A percentile compares a stretch with the other conserved stretches of the same genome.
phyloP scores from a whole-genome alignment of 1,140 invertebrate species.

The Saccostrea cuccullata region DNA sequence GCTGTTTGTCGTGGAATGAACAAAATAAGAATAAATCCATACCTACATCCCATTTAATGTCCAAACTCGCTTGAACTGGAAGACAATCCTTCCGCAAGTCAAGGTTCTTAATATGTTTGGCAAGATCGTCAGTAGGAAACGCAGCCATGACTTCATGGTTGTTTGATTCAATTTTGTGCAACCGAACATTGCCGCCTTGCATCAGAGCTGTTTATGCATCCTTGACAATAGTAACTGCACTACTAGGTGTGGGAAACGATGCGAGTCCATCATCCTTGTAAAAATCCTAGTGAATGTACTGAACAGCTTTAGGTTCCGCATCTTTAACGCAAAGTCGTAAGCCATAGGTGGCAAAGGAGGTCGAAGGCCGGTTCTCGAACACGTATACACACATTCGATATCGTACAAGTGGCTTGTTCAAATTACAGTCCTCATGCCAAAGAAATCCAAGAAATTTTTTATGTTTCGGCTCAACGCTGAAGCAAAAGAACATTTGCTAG shows the following conservation, averaged over 20 bases:
- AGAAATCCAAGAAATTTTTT: neutral
- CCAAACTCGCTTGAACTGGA: neutral
- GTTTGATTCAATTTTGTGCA: constrained; percentile 8
- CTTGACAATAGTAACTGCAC: constrained; percentile 12
- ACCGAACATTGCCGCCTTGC: constrained; percentile 10
- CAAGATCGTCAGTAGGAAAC: too few relatives aligned
- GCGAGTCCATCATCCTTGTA: too few relatives aligned
- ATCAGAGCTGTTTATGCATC: constrained; percentile 16
- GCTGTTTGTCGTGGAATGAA: neutral
- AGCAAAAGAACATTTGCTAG: constrained; percentile 22
- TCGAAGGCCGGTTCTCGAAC: constrained; percentile 18
- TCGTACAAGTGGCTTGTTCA: neutral
- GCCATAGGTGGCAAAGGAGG: constrained; percentile 3
- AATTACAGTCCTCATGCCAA: constrained; percentile 22
- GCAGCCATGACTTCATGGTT: neutral
- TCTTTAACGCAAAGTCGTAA: constrained; percentile 21
- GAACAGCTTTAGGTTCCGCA: neutral
- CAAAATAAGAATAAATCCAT: neutral
- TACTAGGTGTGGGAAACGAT: neutral
- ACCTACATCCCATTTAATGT: constrained; percentile 12
- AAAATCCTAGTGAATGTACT: constrained; percentile 7
- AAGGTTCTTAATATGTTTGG: too few relatives aligned
- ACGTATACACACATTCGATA: constrained; percentile 7
- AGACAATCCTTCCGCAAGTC: too few relatives aligned
- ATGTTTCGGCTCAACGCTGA: constrained; percentile 13